Evolutionary conservation across 2,888 invertebrate species (phyloP).

Genomic region (Drosophila algonquin): DNA sequence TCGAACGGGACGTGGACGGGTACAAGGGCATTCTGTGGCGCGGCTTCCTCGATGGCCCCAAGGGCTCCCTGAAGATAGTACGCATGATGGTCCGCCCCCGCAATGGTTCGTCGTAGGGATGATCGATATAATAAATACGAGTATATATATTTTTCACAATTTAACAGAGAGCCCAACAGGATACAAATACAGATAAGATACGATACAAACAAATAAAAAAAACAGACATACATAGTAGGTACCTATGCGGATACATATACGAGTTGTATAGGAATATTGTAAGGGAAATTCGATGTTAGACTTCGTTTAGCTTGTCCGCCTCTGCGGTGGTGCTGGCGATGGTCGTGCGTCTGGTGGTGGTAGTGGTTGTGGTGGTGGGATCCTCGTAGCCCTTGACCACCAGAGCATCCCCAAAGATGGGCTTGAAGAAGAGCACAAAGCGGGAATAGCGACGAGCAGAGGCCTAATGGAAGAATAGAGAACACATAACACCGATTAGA

Average conservation of each 20-base stretch:
- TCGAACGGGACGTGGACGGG: slow-evolving; percentile 60
- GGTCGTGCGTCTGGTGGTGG: slow-evolving; percentile 67
- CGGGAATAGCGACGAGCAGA: slow-evolving; percentile 90
- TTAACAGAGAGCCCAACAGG: slow-evolving; percentile 3
- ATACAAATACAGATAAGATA: slow-evolving; percentile 9
- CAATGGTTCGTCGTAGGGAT: not conserved
- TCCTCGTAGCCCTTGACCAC: slow-evolving; percentile 89
- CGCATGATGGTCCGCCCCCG: slow-evolving; percentile 63
- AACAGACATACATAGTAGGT: not conserved
- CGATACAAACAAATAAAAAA: not conserved
- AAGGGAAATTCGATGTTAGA: slow-evolving; percentile 42
- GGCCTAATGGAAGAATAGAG: slow-evolving; percentile 86
- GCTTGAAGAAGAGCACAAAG: slow-evolving; percentile 89
- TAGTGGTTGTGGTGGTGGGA: slow-evolving; percentile 77
- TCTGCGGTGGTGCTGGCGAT: slow-evolving; percentile 43
- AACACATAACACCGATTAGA: not conserved
- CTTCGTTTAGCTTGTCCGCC: slow-evolving; percentile 49
- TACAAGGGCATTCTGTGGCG: slow-evolving; percentile 66
- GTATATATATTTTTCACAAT: slow-evolving; percentile 12
- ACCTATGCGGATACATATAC: no score
- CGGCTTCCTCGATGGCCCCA: slow-evolving; percentile 66
- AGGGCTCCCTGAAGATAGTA: slow-evolving; percentile 62
- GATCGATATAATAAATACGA: not conserved
- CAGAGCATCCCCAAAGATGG: slow-evolving; percentile 89
- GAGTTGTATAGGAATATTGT: not conserved